phyloP scores from a whole-genome alignment of 2,113 vertebrate genomes.

The Charadrius vociferus region DNA sequence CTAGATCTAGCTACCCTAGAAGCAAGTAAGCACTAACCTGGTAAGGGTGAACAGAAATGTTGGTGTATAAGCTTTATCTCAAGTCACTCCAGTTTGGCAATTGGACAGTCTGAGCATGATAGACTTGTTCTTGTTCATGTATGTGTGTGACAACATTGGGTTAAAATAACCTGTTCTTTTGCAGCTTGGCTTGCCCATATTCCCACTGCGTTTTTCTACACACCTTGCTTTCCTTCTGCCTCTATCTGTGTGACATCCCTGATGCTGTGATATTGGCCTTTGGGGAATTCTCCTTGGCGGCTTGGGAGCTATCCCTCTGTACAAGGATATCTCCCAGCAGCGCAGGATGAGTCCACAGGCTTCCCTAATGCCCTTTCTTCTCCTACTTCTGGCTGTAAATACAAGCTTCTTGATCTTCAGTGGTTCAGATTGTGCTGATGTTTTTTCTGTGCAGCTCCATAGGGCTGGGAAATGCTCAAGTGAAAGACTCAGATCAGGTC shows the following conservation, averaged over 20 bases:
- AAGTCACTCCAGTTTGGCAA: neutral
- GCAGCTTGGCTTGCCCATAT: neutral
- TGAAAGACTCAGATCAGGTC: conserved; percentile 61
- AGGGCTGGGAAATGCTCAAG: no score
- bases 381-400: neutral
- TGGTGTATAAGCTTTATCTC: neutral
- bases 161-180: neutral
- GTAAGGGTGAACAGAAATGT: neutral
- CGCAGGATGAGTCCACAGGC: neutral
- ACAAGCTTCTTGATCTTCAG: no score
- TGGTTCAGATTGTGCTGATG: neutral
- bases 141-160: neutral
- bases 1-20: neutral
- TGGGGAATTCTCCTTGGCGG: neutral
- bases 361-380: neutral
- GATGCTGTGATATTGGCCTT: neutral
- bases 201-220: neutral
- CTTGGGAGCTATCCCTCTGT: neutral
- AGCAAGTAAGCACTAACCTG: neutral
- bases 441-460: no score
- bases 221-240: neutral
- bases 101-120: neutral
- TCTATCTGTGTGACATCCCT: neutral
- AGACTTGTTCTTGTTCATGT: neutral
- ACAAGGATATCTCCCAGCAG: neutral